Evolutionary conservation across 2,113 vertebrate genomes (phyloP).

Genomic region (Onychorhynchus coronatus): DNA sequence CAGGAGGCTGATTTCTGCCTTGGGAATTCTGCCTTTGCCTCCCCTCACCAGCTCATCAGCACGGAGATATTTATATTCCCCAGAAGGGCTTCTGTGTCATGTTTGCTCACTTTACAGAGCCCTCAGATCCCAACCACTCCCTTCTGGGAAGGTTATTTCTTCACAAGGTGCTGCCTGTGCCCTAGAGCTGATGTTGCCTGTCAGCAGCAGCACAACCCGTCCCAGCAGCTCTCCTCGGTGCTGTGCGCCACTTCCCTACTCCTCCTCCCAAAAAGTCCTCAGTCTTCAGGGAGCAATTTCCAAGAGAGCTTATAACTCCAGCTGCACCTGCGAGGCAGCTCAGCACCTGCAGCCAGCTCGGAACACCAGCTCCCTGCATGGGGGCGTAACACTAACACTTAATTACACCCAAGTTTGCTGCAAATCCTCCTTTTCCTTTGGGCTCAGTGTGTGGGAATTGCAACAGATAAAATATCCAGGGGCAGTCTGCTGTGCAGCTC

Average conservation of each 20-base stretch:
- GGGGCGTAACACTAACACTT: not conserved
- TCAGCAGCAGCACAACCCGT: not conserved
- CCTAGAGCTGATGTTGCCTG: not conserved
- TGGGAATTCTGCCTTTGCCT: slow-evolving; percentile 30
- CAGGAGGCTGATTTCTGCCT: not conserved
- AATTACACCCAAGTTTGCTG: not conserved
- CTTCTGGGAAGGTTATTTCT: not conserved
- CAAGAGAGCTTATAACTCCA: not conserved
- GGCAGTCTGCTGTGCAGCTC: not conserved
- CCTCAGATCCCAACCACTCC: not conserved
- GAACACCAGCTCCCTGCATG: not conserved
- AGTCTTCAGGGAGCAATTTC: not conserved
- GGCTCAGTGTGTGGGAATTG: not conserved
- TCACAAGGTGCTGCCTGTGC: not conserved
- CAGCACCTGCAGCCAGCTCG: not conserved
- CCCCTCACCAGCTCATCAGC: slow-evolving; percentile 20
- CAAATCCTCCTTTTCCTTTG: not conserved
- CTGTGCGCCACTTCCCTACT: not conserved
- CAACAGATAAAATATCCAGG: not conserved
- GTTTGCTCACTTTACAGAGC: not conserved
- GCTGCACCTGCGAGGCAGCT: not conserved
- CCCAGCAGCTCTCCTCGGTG: not conserved
- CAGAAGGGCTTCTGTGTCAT: slow-evolving; percentile 5
- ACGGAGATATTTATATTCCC: not conserved
- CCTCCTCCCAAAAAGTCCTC: not conserved